These are phyloP conservation scores for Sorex araneus DNA, from an alignment of 2,113 vertebrate species.

Conservation along the genomic window DNA sequence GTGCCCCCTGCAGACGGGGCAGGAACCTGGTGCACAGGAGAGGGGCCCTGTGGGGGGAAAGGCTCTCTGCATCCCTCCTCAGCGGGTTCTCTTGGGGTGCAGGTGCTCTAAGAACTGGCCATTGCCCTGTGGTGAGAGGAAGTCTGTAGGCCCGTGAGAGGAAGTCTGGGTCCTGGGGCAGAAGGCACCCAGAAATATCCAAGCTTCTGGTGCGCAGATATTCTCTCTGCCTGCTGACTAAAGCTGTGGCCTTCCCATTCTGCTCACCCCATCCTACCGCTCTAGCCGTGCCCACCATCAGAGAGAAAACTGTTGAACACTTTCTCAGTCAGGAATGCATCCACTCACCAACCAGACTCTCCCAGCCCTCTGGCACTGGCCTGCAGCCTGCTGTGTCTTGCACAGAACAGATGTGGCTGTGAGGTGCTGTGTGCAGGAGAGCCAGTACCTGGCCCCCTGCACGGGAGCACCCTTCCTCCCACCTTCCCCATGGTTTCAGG, in stretches of 20 bases:
- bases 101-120: neutral
- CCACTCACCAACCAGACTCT: no score
- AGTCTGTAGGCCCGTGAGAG: neutral
- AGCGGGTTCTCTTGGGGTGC: neutral
- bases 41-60: neutral
- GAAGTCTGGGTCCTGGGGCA: no score
- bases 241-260: neutral
- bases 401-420: no score
- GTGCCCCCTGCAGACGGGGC: neutral
- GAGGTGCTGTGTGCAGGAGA: no score
- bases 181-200: neutral
- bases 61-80: neutral
- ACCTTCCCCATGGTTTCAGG: no score
- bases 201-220: no score
- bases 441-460: no score
- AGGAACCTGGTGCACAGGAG: neutral
- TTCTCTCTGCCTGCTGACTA: neutral
- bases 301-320: neutral
- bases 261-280: neutral
- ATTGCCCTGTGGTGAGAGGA: no score
- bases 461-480: no score
- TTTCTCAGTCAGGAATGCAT: neutral
- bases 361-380: no score
- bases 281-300: neutral
- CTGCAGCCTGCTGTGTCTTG: no score